phyloP scores from a whole-genome alignment of 2,797 vertebrate genomes.

The Sphenodon punctatus region DNA sequence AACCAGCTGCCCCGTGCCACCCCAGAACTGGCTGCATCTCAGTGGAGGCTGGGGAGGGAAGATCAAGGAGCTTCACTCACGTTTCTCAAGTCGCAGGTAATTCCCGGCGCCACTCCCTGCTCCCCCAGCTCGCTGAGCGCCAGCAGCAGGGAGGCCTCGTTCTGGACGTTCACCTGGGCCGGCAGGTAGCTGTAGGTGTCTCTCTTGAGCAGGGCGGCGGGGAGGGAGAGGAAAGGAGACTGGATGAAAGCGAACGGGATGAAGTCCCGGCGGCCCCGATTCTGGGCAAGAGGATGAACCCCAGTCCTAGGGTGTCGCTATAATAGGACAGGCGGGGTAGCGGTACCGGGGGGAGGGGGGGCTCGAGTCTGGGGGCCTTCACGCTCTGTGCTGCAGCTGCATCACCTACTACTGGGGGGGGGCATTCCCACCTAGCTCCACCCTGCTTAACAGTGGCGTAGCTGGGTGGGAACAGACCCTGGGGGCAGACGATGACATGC shows the following conservation, averaged over 20 bases:
- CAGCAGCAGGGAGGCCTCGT: conserved; percentile 37
- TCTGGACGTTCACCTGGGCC: conserved; percentile 46
- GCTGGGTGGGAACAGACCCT: too few relatives aligned
- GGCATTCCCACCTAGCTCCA: too few relatives aligned
- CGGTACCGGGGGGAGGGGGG: too few relatives aligned
- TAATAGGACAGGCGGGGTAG: background rate
- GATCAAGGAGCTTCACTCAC: conserved; percentile 16
- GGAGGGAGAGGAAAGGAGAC: background rate
- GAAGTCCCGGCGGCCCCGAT: background rate
- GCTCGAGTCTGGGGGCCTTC: too few relatives aligned
- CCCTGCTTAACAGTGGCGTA: too few relatives aligned
- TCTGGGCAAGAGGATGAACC: background rate
- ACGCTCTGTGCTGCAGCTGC: too few relatives aligned
- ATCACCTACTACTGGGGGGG: too few relatives aligned
- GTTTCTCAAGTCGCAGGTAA: conserved; percentile 52
- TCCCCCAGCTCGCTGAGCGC: conserved; percentile 36
- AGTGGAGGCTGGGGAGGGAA: too few relatives aligned
- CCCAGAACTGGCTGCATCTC: background rate
- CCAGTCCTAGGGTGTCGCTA: background rate
- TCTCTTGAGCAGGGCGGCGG: background rate
- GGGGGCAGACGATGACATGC: too few relatives aligned
- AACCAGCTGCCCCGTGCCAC: rapidly evolving
- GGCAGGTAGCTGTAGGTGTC: conserved; percentile 10
- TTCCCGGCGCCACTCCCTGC: conserved; percentile 8
- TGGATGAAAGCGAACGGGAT: background rate